Evolutionary conservation across 2,797 vertebrate species (phyloP).

Genomic region (Odontamblyopus rebecca): DNA sequence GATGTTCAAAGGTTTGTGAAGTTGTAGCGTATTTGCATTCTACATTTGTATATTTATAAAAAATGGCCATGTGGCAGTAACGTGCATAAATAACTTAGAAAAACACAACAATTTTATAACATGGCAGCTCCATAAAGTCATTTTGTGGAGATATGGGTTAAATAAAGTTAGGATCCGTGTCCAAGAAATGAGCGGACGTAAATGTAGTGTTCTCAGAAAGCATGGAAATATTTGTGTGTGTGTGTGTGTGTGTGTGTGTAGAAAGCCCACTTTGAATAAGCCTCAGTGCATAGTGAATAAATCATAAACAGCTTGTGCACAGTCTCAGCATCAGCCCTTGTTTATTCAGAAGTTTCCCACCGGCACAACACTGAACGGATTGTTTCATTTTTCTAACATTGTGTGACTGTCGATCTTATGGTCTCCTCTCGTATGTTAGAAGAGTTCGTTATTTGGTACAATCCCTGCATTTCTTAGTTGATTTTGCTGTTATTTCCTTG

Average conservation of each 20-base stretch:
- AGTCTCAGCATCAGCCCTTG: constrained; percentile 28
- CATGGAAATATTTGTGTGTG: not conserved
- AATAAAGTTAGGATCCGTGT: no score
- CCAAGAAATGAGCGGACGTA: no score
- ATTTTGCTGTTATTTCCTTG: not conserved
- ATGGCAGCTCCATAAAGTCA: no score
- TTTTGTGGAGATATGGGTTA: no score
- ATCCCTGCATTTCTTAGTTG: not conserved
- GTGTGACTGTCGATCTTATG: not conserved
- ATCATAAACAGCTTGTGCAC: constrained; percentile 77
- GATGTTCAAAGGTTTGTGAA: no score
- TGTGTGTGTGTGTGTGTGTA: constrained; percentile 41
- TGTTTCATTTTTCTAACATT: not conserved
- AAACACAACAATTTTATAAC: no score
- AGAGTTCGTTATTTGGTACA: not conserved
- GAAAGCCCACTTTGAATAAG: constrained; percentile 29
- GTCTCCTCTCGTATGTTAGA: not conserved
- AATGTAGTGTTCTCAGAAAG: no score
- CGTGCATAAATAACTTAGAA: no score
- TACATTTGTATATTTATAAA: no score
- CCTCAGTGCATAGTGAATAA: constrained; percentile 75
- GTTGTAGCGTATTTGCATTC: no score
- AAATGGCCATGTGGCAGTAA: no score
- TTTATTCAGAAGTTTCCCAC: constrained; percentile 2
- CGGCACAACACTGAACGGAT: not conserved